Percentiles rank a stretch among this genome's conserved stretches.
Conservation (phyloP, 2,888 invertebrate genomes). For the Polydrusus cervinus region DNA sequence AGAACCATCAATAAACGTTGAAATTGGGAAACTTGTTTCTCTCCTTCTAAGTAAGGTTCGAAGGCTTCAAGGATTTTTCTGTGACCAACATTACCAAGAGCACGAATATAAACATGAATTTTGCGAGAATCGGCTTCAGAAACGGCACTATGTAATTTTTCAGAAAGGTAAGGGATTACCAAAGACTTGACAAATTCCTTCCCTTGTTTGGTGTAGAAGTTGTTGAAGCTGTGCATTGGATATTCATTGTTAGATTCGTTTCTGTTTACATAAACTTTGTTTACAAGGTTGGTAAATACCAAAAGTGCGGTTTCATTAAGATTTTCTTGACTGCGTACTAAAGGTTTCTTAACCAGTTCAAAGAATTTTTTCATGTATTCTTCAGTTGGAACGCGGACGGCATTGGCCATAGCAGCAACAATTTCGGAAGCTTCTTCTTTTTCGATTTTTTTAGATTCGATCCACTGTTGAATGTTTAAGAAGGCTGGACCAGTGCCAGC, state of each 20-base stretch:
- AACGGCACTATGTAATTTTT: conserved; percentile 74
- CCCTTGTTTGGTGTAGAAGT: conserved; percentile 73
- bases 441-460: conserved; percentile 71
- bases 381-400: conserved; percentile 77
- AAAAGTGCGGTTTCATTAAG: conserved; percentile 77
- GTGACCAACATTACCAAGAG: conserved; percentile 80
- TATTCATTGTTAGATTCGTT: conserved; percentile 75
- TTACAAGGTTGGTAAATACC: conserved; percentile 76
- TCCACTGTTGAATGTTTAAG: conserved; percentile 76
- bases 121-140: conserved; percentile 73
- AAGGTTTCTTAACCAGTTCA: conserved; percentile 73
- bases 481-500: conserved; percentile 81
- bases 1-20: conserved; percentile 79
- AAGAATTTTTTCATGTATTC: conserved; percentile 78
- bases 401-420: conserved; percentile 73
- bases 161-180: conserved; percentile 77
- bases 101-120: conserved; percentile 77
- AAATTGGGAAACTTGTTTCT: conserved; percentile 74
- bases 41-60: conserved; percentile 81
- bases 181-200: conserved; percentile 72
- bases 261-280: conserved; percentile 77
- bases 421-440: conserved; percentile 78
- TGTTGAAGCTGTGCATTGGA: conserved; percentile 79
- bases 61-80: conserved; percentile 76
- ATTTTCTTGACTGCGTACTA: conserved; percentile 73